Base-by-base conservation (phyloP, 2,113 vertebrate species). In the Orthonyx spaldingii region DNA sequence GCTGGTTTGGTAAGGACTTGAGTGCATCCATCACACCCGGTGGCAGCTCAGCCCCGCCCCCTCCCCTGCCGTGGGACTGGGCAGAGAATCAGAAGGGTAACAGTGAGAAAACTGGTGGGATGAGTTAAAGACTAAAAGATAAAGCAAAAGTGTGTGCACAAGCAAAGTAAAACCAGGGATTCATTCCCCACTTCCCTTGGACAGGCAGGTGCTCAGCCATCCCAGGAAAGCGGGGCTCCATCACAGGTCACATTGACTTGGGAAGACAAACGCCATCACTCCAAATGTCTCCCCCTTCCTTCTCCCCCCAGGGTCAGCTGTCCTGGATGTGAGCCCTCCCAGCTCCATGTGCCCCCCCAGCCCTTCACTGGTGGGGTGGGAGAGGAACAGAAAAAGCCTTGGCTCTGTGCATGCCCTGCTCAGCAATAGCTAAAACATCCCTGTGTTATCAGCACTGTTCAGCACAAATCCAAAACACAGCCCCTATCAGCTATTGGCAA, bases 221-320 rank as follows among this genome's bases (percentile, higher is more conserved):
- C 19, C 60, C 84, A 69, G 70, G 44, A 37, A 15, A 78, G 44
- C 61, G 0, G 1, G 35, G 26, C 50, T 93, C 60, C 22, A 11
- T 52, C 66, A n/a, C 0, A 11, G n/a, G 1, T 44, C 32, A 13
- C 1, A 1, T 44, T 52, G 6, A 1, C 46, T 66, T 65, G 46
- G 60, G 42, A 57, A 72, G 1, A 9, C 32, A 50, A 72, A 81
- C 4, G 0, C 33, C 52, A 24, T 59, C 37, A 14, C 20, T 46
- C 32, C 2, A 1, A 50, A 56, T 1, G 0, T 44, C 15, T 2
- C 32, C 10, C 4, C 3, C 2, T 49, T 35, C 30, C 23, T 56
- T 3, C n/a, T 23, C 13, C 37, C 47, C 11, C 30, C 61, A 55
- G 65, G 75, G 7, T 59, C 75, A 85, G 49, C 53, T 82, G 53